Conservation (phyloP, 2,797 vertebrate genomes). For the Helicolenus hilgendorfi region DNA sequence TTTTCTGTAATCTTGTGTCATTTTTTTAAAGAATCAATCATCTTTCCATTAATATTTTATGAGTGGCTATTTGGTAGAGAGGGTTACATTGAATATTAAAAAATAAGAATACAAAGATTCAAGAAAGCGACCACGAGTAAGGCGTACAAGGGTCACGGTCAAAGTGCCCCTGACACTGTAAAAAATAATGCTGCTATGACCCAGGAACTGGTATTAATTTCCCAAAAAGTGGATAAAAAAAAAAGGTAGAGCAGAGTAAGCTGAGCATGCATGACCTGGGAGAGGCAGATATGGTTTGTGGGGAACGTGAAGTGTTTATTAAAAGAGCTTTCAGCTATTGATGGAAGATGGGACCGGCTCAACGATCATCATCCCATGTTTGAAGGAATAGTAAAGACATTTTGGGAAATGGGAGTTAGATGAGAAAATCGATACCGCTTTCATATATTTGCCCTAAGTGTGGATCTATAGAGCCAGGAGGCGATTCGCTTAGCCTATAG, state of each 20-base stretch:
- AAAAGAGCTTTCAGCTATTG: neutral
- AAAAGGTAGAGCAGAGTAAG: neutral
- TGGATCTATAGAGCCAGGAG: neutral
- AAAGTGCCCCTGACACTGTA: constrained; percentile 5
- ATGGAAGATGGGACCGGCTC: neutral
- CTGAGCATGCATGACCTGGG: neutral
- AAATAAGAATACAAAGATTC: neutral
- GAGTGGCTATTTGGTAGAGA: neutral
- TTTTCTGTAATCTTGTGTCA: neutral
- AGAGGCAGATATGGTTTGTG: neutral
- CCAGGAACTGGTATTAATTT: constrained; percentile 13
- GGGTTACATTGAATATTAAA: neutral
- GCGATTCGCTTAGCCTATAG: neutral
- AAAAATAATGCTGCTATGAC: neutral
- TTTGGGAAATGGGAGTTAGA: neutral
- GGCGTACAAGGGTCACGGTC: neutral
- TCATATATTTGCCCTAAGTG: neutral
- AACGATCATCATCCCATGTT: neutral
- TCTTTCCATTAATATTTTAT: neutral
- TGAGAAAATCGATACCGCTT: neutral
- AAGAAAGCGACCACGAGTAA: neutral
- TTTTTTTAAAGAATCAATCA: neutral
- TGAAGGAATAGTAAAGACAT: neutral
- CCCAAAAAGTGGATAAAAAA: neutral
- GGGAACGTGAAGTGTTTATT: neutral